These are phyloP conservation scores for Acanthopleura granulata DNA, from an alignment of 2,888 invertebrate species.

Conservation along the genomic window DNA sequence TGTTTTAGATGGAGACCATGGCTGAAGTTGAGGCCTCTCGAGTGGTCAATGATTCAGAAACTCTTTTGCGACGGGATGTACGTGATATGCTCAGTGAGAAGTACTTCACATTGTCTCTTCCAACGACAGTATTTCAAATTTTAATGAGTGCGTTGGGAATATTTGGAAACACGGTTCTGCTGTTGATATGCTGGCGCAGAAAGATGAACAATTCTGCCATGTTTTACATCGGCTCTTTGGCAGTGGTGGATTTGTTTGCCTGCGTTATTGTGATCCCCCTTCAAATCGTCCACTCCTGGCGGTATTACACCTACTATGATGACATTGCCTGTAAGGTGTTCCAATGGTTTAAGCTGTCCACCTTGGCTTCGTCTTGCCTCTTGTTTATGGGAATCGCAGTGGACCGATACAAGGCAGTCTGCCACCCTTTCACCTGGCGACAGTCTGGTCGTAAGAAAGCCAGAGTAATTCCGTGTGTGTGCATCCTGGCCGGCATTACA, in stretches of 20 bases:
- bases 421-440: constrained; percentile 35
- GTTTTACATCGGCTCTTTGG: constrained; percentile 34
- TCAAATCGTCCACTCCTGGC: constrained; percentile 36
- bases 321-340: constrained; percentile 35
- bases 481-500: constrained; percentile 31
- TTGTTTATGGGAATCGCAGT: constrained; percentile 36
- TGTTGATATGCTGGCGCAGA: background rate
- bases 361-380: constrained; percentile 29
- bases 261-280: constrained; percentile 42
- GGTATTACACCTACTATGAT: constrained; percentile 36
- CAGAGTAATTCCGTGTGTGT: constrained; percentile 22
- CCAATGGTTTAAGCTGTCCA: constrained; percentile 39
- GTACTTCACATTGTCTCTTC: constrained; percentile 4
- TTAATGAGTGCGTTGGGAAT: background rate
- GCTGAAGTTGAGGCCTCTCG: no score
- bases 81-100: background rate
- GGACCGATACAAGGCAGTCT: constrained; percentile 42
- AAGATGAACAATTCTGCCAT: constrained; percentile 6
- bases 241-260: constrained; percentile 36
- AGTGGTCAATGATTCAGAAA: no score
- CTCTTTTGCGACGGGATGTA: background rate
- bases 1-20: no score
- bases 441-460: constrained; percentile 26
- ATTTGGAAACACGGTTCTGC: background rate
- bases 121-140: background rate